Conservation (phyloP, 2,888 invertebrate species). For the Mimumesa dahlbomi region DNA sequence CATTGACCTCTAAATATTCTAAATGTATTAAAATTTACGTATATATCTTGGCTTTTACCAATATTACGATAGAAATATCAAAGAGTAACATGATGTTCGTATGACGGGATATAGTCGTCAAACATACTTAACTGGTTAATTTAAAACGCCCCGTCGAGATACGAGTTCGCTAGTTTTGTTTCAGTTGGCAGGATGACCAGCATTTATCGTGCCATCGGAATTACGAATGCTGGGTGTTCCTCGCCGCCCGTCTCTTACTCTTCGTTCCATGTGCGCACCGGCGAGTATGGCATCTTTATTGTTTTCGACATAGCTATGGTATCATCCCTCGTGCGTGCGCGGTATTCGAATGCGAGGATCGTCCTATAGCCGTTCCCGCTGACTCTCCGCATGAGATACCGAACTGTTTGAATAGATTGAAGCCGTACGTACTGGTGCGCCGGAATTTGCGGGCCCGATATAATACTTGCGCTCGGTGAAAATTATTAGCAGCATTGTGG, state of each 20-base stretch:
- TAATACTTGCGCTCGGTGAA: conserved; percentile 4
- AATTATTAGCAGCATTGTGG: background rate
- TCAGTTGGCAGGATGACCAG: conserved; percentile 69
- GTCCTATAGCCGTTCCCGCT: conserved; percentile 9
- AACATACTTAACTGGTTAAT: too few relatives aligned
- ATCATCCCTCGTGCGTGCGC: conserved; percentile 66
- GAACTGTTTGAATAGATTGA: conserved; percentile 32
- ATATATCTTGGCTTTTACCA: too few relatives aligned
- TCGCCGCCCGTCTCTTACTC: conserved; percentile 13
- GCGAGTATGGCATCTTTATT: conserved; percentile 65
- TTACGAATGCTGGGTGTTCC: conserved; percentile 63
- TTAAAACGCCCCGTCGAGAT: conserved; percentile 73
- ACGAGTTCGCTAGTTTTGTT: conserved; percentile 74
- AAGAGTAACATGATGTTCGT: conserved; percentile 73
- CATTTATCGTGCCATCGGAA: conserved; percentile 75
- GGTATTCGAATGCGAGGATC: conserved; percentile 61
- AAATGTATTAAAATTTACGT: too few relatives aligned
- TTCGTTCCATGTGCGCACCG: conserved; percentile 25
- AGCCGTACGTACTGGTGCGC: too few relatives aligned
- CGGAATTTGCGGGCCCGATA: too few relatives aligned
- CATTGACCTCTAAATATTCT: too few relatives aligned
- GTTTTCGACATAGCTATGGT: conserved; percentile 64
- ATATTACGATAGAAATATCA: too few relatives aligned
- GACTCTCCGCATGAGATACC: conserved; percentile 31
- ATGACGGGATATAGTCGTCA: too few relatives aligned